Conservation (phyloP, 1,140 invertebrate genomes). For the Mercenaria mercenaria region DNA sequence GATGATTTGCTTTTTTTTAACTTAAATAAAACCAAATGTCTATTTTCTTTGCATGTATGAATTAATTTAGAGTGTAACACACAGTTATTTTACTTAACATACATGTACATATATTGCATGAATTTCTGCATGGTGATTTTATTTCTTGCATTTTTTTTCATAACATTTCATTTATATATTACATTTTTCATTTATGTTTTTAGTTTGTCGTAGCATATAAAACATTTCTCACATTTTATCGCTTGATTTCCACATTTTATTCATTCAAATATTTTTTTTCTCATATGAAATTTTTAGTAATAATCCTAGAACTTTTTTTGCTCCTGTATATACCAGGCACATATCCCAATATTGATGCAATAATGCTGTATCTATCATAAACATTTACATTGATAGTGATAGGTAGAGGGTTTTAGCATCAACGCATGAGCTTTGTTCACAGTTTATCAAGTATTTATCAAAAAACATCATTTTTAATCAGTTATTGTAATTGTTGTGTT, state of each 20-base stretch:
- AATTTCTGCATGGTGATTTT: not conserved
- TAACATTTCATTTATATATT: not conserved
- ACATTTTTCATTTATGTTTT: constrained; percentile 12
- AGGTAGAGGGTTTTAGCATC: not conserved
- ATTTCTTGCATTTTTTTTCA: not conserved
- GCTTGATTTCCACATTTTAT: constrained; percentile 3
- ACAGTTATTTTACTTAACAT: not conserved
- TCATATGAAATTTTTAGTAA: not conserved
- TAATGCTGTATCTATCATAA: not conserved
- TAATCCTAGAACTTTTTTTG: not conserved
- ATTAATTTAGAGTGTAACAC: too few species aligned
- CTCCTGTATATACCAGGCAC: not conserved
- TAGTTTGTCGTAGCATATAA: too few species aligned
- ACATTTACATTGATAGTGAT: not conserved
- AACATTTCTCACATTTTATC: too few species aligned
- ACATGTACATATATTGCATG: not conserved
- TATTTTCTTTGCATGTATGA: too few species aligned
- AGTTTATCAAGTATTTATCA: constrained; percentile 20
- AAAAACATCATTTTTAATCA: constrained; percentile 22
- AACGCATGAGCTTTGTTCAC: not conserved
- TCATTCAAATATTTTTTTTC: constrained; percentile 15
- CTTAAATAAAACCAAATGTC: too few species aligned
- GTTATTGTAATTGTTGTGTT: constrained; percentile 45
- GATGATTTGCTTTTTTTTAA: too few species aligned
- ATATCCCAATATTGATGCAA: not conserved